These are phyloP conservation scores for Arctopsyche grandis DNA, from an alignment of 1,140 invertebrate species.

Conservation along the genomic window DNA sequence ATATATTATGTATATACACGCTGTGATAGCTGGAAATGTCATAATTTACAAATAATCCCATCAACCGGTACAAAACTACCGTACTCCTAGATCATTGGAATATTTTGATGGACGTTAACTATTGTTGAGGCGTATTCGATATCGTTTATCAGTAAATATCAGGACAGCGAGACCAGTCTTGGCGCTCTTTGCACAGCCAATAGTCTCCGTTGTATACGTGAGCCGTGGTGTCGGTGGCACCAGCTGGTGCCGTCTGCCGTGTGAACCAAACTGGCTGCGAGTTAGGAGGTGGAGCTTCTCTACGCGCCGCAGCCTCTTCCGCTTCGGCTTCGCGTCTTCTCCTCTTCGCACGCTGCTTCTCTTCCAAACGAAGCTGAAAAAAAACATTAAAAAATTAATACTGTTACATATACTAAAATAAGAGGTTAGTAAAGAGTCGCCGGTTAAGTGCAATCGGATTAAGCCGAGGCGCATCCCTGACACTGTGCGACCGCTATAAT, in stretches of 20 bases:
- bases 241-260: constrained; percentile 57
- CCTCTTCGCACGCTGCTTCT: constrained; percentile 88
- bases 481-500: too few species aligned
- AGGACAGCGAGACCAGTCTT: constrained; percentile 92
- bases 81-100: background rate
- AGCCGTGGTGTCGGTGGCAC: constrained; percentile 73
- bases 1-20: too few species aligned
- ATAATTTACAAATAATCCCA: background rate
- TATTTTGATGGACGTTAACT: constrained; percentile 2
- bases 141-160: constrained; percentile 83
- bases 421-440: too few species aligned
- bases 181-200: constrained; percentile 90
- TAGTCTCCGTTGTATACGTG: constrained; percentile 91
- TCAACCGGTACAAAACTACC: background rate
- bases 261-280: constrained; percentile 96
- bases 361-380: constrained; percentile 79
- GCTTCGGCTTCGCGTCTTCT: constrained; percentile 81
- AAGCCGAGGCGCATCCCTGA: too few species aligned
- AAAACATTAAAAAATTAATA: background rate
- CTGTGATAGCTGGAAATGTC: too few species aligned
- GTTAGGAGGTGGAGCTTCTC: constrained; percentile 78
- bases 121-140: background rate
- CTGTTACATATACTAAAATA: too few species aligned
- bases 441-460: too few species aligned
- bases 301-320: constrained; percentile 78